Evolutionary conservation across 2,888 invertebrate species (phyloP).

Genomic region (Allolobophora icterica): DNA sequence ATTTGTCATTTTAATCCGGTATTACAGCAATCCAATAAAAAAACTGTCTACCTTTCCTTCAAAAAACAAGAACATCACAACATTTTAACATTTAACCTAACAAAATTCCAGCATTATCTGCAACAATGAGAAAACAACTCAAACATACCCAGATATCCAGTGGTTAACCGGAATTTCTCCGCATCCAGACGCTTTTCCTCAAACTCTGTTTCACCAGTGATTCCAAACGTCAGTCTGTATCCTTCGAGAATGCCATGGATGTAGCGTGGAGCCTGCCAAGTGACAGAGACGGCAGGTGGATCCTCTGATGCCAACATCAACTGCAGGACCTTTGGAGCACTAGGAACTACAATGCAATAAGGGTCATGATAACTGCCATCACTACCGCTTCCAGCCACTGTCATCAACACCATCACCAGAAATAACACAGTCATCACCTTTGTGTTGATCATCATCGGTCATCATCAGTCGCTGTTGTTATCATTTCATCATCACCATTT

Average conservation of each 20-base stretch:
- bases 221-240: slow-evolving; percentile 84
- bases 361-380: neutral
- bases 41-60: neutral
- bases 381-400: neutral
- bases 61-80: neutral
- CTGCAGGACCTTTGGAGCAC: slow-evolving; percentile 65
- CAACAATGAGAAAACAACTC: neutral
- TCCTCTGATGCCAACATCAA: slow-evolving; percentile 82
- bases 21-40: neutral
- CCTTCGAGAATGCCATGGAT: slow-evolving; percentile 87
- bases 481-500: too few relatives aligned
- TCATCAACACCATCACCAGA: too few relatives aligned
- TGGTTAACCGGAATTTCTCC: slow-evolving; percentile 42
- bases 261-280: slow-evolving; percentile 88
- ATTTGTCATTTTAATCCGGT: neutral
- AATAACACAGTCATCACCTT: too few relatives aligned
- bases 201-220: slow-evolving; percentile 74
- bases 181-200: slow-evolving; percentile 46
- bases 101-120: neutral
- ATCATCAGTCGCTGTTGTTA: too few relatives aligned
- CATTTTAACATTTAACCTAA: neutral
- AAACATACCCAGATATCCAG: slow-evolving; percentile 46
- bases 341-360: slow-evolving; percentile 61
- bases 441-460: too few relatives aligned
- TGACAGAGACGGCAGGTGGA: slow-evolving; percentile 86